Conservation (phyloP, 2,797 vertebrate species). For the Botia kubotai region DNA sequence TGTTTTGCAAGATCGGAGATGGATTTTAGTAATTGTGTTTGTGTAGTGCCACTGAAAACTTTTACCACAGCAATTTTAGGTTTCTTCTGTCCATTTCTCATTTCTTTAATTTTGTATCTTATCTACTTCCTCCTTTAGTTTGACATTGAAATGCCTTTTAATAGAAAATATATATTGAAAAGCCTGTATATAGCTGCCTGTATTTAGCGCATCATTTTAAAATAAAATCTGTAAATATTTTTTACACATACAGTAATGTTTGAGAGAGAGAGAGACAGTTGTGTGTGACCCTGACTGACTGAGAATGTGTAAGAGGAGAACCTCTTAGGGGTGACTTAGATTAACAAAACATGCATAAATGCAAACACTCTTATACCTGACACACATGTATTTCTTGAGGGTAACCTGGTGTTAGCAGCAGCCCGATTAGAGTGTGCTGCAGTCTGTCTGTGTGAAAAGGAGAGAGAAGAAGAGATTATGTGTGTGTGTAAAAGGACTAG, state of each 20-base stretch:
- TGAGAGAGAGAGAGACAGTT: not conserved
- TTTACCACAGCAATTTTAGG: not conserved
- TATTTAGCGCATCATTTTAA: not conserved
- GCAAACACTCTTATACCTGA: constrained; percentile 25
- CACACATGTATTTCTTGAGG: constrained; percentile 61
- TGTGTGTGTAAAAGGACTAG: constrained; percentile 71
- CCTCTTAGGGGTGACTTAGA: not conserved
- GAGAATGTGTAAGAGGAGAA: constrained; percentile 27
- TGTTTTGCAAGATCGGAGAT: not conserved
- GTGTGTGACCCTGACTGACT: constrained; percentile 20
- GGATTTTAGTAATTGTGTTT: not conserved
- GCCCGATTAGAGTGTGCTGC: constrained; percentile 43
- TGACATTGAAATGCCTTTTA: not conserved
- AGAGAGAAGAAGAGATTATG: not conserved
- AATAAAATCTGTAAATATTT: not conserved
- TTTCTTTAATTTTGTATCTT: not conserved
- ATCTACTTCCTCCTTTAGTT: not conserved
- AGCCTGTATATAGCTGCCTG: not conserved
- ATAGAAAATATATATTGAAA: not conserved
- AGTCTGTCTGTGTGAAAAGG: constrained; percentile 9
- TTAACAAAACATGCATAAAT: constrained; percentile 10
- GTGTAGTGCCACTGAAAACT: not conserved
- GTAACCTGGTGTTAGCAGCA: constrained; percentile 58
- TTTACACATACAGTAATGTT: not conserved
- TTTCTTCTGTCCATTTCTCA: not conserved